Base-by-base conservation (phyloP, 2,888 invertebrate genomes). In the Aromia moschata region DNA sequence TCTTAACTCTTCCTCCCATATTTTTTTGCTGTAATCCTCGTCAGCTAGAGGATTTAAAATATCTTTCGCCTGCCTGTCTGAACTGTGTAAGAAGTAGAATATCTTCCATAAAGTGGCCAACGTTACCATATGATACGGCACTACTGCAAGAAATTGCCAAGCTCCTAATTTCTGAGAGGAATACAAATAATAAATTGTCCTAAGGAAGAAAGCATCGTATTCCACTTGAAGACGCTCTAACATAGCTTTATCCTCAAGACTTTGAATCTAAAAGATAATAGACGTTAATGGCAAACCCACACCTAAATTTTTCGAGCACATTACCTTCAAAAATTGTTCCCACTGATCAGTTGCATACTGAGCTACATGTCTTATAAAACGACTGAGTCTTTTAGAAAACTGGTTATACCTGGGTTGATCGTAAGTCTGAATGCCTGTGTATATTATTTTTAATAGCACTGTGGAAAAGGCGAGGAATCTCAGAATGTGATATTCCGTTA, bases 121-220 rank as follows among this genome's bases (percentile, higher is more conserved):
- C 7, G 87, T 85, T 18, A 89, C 83, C 43, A 84, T 80, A 60
- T 83, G 81, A 72, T 87, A 91, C 0, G 93, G 92, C 67, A 92
- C 83, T 14, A 89, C 87, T 10, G 91, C 89, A 68, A 93, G 84
- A 80, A 92, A 93, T 77, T 93, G 92, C 90, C 92, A 91, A 1
- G 91, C 89, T 5, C 91, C 90, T 60, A 90, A 82, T 73, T 88
- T 88, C 43, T 88, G 86, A 0, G 90, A 88, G 1, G 86, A 85
- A 73, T 90, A 89, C 56, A 93, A 86, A 65, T 86, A 87, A 56
- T 86, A 83, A 30, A 88, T 88, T 1, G 91, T 87, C 51, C 89
- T 83, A 25, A 89, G 76, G 57, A 93, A 86, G 67, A 93, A 86
- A 3, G 87, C 84, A 77, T 93, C 91, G 73, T 89, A 89, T 77